These are phyloP conservation scores for Panthera leo DNA, from an alignment of 2,113 vertebrate genomes.

Conservation along the genomic window DNA sequence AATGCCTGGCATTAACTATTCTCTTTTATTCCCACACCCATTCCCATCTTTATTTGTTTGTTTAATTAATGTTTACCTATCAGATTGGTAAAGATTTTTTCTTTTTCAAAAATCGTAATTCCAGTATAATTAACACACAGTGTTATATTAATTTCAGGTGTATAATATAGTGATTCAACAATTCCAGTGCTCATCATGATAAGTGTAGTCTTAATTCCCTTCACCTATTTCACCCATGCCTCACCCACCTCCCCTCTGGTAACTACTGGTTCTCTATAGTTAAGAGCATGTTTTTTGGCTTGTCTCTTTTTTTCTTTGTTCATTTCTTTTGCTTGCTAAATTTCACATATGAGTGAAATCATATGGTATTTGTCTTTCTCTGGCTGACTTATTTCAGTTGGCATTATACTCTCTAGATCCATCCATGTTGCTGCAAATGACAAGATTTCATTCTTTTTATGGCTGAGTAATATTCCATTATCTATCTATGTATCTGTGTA, in stretches of 20 bases:
- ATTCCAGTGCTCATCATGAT: neutral
- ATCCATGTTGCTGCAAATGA: neutral
- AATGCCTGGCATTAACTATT: neutral
- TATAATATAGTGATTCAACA: neutral
- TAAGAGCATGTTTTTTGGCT: neutral
- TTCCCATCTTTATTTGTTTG: neutral
- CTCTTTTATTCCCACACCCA: neutral
- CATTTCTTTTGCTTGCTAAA: neutral
- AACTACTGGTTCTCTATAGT: neutral
- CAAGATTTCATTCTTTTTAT: neutral
- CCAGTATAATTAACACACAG: neutral
- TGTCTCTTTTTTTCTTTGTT: neutral
- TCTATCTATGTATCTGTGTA: neutral
- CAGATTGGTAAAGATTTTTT: neutral
- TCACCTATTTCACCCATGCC: neutral
- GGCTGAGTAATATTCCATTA: neutral
- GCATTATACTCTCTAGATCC: neutral
- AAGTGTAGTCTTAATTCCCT: neutral
- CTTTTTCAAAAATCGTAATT: neutral
- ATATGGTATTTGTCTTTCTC: neutral
- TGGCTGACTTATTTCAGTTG: neutral
- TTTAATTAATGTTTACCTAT: neutral
- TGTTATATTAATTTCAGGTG: neutral
- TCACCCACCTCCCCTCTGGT: neutral
- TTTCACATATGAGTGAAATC: neutral